phyloP scores from a whole-genome alignment of 2,797 vertebrate genomes.

The Erethizon dorsatum region DNA sequence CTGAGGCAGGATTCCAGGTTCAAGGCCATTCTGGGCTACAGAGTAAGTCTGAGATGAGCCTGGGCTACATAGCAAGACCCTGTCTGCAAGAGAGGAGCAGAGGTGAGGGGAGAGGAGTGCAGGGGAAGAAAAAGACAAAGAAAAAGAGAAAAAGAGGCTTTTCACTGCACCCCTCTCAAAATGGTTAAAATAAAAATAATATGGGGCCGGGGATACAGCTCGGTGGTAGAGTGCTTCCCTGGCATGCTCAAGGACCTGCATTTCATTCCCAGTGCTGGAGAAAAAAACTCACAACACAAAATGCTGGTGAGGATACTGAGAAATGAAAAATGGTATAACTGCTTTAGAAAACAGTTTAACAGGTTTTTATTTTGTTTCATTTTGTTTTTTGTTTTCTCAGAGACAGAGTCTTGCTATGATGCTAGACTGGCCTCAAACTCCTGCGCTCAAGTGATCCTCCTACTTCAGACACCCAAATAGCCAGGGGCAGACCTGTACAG shows the following conservation, averaged over 20 bases:
- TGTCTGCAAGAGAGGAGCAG: neutral
- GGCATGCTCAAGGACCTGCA: neutral
- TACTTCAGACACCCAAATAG: neutral
- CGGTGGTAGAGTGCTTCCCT: neutral
- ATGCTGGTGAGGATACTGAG: neutral
- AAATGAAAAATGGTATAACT: neutral
- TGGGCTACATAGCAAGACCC: neutral
- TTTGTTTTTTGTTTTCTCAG: neutral
- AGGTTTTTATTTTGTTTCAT: neutral
- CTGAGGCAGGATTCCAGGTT: neutral
- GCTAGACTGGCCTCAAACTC: neutral
- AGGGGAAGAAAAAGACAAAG: neutral
- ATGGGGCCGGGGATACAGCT: neutral
- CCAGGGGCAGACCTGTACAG: neutral
- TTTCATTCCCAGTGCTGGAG: neutral
- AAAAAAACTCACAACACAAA: neutral
- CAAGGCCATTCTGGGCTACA: neutral
- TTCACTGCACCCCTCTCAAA: neutral
- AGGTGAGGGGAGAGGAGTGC: neutral
- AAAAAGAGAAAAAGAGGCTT: neutral
- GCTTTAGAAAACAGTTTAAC: neutral
- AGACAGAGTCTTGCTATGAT: neutral
- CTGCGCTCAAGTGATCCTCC: neutral
- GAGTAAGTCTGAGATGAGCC: neutral
- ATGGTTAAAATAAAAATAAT: slow-evolving; percentile 45